These are phyloP conservation scores for Ephydatia muelleri DNA, from an alignment of 37 sponge, comb jelly and placozoan genomes.

Conservation along the genomic window DNA sequence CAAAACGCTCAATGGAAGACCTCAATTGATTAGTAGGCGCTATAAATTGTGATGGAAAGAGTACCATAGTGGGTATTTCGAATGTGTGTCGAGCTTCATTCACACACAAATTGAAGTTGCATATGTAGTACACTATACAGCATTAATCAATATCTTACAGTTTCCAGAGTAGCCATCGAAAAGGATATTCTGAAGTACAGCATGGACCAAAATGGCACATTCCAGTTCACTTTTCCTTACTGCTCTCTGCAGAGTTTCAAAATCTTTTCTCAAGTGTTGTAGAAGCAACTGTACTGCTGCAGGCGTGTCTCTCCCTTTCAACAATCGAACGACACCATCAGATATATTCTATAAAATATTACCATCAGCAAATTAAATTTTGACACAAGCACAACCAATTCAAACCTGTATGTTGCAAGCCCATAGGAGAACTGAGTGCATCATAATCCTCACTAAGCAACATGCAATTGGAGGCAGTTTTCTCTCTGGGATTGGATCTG, in stretches of 20 bases:
- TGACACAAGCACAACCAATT: not conserved
- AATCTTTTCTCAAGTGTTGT: constrained; percentile 15
- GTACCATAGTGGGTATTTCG: too few species aligned
- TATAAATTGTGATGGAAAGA: not conserved
- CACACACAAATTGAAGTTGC: not conserved
- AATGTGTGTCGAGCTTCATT: too few species aligned
- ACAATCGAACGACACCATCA: not conserved
- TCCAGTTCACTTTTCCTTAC: constrained; percentile 16
- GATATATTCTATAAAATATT: not conserved
- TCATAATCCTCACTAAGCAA: constrained; percentile 64
- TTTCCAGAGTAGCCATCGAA: not conserved
- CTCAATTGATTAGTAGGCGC: not conserved
- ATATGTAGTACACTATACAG: not conserved
- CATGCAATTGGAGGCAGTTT: constrained; percentile 47
- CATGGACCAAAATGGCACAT: constrained; percentile 3
- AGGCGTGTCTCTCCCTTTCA: not conserved
- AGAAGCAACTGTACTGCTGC: constrained; percentile 9
- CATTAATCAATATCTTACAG: not conserved
- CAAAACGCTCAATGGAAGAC: not conserved
- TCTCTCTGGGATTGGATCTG: constrained; percentile 54
- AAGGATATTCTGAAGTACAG: not conserved
- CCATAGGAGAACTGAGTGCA: constrained; percentile 77
- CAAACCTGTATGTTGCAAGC: constrained; percentile 11
- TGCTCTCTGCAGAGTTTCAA: not conserved
- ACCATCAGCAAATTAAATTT: not conserved